Base-by-base conservation (phyloP, 2,888 invertebrate species). In the Pseudococcus longispinus region DNA sequence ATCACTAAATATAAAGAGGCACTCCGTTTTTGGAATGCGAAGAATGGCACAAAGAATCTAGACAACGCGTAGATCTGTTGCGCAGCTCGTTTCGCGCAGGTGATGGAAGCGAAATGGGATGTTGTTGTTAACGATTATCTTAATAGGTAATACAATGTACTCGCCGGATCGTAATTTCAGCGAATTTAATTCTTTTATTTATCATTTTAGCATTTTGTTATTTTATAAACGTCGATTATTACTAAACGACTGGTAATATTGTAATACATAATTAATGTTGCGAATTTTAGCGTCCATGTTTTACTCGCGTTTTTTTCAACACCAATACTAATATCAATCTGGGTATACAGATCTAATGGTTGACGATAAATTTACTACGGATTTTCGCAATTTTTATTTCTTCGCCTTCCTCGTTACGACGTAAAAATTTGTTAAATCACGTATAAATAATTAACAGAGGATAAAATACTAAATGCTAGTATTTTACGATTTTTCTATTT, bases 1-100 rank as follows among this genome's bases (percentile, higher is more conserved):
- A 86, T 86, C 86, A 86, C 77, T 86, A 86, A 86, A 86, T 86
- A 86, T 80, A 86, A 80, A 86, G 86, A 86, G 86, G 89, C 89
- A 91, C 92, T 91, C 92, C 91, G 92, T 92, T 92, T 92, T 92
- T 95, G 96, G 96, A 95, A 96, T 96, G 96, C 95, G 93, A 95
- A 95, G 96, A 96, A 96, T 96, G 96, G 95, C 96, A 96, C 95
- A 96, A 96, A 96, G 96, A 96, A 96, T 96, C 96, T 94, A 94
- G 95, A 96, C 96, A 96, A 96, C 96, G 96, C 86, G 77, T 80
- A 51, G 77, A 86, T 77, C 80, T 80, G 80, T 51, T 51, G 86
- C 86, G 86, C 86, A 77, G 44, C 86, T 46, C 86, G 86, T 80
- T 51, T 55, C 77, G 86, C 86, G 86, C 86, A 86, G 55, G 77